Base-by-base conservation (phyloP, 2,888 invertebrate species). In the Emesis russula region DNA sequence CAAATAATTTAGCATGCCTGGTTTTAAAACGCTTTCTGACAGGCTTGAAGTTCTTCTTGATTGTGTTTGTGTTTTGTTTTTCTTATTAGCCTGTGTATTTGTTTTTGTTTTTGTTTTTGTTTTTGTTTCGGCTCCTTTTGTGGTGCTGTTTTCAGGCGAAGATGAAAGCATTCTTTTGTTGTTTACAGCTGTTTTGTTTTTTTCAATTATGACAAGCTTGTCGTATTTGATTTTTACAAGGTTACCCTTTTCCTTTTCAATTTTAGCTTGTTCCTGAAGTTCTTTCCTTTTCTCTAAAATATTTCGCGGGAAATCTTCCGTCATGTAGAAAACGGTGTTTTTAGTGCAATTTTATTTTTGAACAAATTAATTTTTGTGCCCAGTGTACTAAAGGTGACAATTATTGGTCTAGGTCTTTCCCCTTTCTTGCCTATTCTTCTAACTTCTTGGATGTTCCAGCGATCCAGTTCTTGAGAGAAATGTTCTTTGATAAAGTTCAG, bases 171-270 rank as follows among this genome's bases (percentile, higher is more conserved):
- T 63, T 63, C 7, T 63, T 78, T 83, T 75, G 38, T 83, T 86
- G 38, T 74, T 82, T 53, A 53, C 53, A 48, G 68, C 13, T 41
- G 13, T 66, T 4, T 41, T 66, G 31, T 44, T 33, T 68, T 44
- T 41, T n/a, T 41, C 41, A 38, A 41, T 70, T 76, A 76, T 75
- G 63, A 83, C 31, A 38, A 86, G 41, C 79, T 83, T 86, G 33
- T 86, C 75, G 31, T 79, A 86, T 78, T 86, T 86, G 3, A 86
- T 82, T 48, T 41, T 75, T 25, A 77, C 76, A 31, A 53, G 18
- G 38, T 83, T 83, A 38, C 83, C 81, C 25, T 83, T 87, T 25
- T 87, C 87, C 66, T 66, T 87, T 81, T 81, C 78, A 6, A 75
- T 36, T 41, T 48, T 81, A 4, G 74, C 41, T 68, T 81, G 81